Conservation (phyloP, 2,113 vertebrate species). For the Andinoacara biseriatus region DNA sequence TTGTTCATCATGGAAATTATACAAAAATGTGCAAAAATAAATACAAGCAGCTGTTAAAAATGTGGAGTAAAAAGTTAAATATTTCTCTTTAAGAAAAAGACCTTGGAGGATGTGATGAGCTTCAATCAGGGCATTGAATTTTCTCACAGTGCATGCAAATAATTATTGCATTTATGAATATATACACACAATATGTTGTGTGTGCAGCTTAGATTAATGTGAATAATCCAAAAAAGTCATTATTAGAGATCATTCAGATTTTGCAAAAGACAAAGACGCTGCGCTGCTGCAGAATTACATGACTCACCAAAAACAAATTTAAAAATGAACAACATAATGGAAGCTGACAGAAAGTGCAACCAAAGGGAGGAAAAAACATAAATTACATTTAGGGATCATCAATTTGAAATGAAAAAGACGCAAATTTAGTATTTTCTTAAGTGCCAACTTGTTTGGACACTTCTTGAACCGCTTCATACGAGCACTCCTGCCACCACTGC, state of each 20-base stretch:
- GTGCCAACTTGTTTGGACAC: neutral
- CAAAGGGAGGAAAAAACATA: neutral
- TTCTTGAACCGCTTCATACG: neutral
- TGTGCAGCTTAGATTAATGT: neutral
- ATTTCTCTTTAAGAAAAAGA: neutral
- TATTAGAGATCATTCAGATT: accelerated
- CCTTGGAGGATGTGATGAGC: too few relatives aligned
- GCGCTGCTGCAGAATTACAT: neutral
- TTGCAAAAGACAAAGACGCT: neutral
- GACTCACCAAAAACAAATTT: neutral
- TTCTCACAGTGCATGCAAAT: too few relatives aligned
- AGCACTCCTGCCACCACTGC: neutral
- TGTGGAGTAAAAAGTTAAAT: neutral
- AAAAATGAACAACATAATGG: neutral
- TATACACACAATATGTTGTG: neutral
- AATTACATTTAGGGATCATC: neutral
- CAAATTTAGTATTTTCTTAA: neutral
- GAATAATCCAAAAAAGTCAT: neutral
- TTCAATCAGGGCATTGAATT: too few relatives aligned
- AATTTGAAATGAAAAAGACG: neutral
- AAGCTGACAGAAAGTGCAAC: neutral
- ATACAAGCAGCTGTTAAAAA: neutral
- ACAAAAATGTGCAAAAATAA: neutral
- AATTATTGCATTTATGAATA: neutral
- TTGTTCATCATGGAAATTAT: too few relatives aligned